Percentiles rank a stretch among this genome's conserved stretches.
Evolutionary conservation across 2,888 invertebrate species (phyloP).

Genomic region (Phengaris arion): DNA sequence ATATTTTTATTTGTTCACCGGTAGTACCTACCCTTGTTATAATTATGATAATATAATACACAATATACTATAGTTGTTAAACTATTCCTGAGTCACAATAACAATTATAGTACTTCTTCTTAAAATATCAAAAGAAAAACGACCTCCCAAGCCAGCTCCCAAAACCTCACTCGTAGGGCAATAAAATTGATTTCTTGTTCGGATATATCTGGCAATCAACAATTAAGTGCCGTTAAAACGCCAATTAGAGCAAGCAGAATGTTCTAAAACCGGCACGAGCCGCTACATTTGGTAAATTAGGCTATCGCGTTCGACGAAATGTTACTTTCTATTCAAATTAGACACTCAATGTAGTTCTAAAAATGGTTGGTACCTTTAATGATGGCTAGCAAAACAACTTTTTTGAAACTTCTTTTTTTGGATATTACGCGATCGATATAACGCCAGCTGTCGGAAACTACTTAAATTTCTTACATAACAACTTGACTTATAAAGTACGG

Average conservation of each 20-base stretch:
- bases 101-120: background rate
- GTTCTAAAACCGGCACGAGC: slow-evolving; percentile 55
- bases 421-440: too few species aligned
- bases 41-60: background rate
- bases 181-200: slow-evolving; percentile 69
- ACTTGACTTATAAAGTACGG: too few species aligned
- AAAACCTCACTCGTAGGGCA: slow-evolving; percentile 65
- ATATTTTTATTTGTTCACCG: background rate
- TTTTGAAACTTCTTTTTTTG: too few species aligned
- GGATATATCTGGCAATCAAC: slow-evolving; percentile 65
- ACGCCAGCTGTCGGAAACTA: too few species aligned
- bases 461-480: too few species aligned
- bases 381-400: too few species aligned
- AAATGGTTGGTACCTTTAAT: too few species aligned
- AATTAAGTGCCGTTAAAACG: slow-evolving; percentile 56
- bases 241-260: slow-evolving; percentile 62
- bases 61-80: too few species aligned
- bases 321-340: slow-evolving; percentile 16
- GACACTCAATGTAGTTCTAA: background rate
- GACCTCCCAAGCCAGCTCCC: background rate
- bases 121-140: background rate
- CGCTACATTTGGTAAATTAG: slow-evolving; percentile 53
- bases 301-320: slow-evolving; percentile 35
- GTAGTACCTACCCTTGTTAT: background rate
- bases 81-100: too few species aligned